Conservation (phyloP, 2,797 vertebrate genomes). For the Rhabdophis nuchalis region DNA sequence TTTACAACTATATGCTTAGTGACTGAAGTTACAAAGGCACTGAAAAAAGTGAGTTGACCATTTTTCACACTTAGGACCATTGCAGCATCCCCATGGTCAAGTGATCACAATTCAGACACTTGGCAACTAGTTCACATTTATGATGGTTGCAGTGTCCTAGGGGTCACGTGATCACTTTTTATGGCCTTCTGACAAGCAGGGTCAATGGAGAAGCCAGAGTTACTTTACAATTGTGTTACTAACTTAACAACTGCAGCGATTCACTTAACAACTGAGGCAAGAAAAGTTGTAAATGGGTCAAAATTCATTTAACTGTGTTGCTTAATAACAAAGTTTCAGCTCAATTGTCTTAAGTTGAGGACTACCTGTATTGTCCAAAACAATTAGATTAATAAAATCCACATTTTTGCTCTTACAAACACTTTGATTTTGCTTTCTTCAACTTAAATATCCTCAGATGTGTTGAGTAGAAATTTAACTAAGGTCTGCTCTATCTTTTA, state of each 20-base stretch:
- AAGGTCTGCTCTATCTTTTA: background rate
- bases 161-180: background rate
- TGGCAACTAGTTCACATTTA: background rate
- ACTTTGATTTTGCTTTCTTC: background rate
- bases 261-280: background rate
- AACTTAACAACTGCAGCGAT: background rate
- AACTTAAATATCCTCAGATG: background rate
- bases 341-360: background rate
- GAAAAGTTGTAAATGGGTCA: background rate
- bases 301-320: background rate
- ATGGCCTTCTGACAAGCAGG: background rate
- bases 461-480: background rate
- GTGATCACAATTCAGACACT: background rate
- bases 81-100: background rate
- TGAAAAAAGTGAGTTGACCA: background rate
- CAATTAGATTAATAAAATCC: background rate
- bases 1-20: background rate
- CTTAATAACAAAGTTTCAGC: background rate
- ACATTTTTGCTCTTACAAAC: background rate
- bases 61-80: background rate
- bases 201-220: background rate
- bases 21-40: background rate
- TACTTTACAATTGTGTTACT: background rate
- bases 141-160: background rate
- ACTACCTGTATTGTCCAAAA: background rate